phyloP scores from a whole-genome alignment of 2,797 vertebrate genomes.

The Rhynchotus rufescens region DNA sequence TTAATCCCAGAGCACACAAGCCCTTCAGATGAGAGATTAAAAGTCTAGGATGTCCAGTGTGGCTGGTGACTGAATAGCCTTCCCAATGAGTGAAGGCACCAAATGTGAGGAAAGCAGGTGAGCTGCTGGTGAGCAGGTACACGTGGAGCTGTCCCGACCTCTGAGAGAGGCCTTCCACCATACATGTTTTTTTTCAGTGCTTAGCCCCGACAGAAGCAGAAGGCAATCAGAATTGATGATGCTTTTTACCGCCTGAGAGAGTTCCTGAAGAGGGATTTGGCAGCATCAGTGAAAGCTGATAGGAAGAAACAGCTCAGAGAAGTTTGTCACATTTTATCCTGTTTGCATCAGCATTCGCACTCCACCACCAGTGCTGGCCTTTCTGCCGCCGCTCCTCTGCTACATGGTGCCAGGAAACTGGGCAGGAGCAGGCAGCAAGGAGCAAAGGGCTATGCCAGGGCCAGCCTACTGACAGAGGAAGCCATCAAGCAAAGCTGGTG shows the following conservation, averaged over 20 bases:
- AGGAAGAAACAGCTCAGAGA: slow-evolving; percentile 1
- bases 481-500: rapidly evolving
- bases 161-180: background rate
- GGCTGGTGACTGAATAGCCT: background rate
- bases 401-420: background rate
- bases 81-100: background rate
- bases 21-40: background rate
- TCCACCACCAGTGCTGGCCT: background rate
- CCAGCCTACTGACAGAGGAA: background rate
- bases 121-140: background rate
- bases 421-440: background rate
- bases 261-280: slow-evolving; percentile 41
- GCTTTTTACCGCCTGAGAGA: slow-evolving; percentile 34
- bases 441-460: background rate
- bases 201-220: slow-evolving; percentile 16
- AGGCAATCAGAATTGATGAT: slow-evolving; percentile 42
- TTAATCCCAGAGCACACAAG: background rate
- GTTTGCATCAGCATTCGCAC: background rate
- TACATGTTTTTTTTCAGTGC: background rate
- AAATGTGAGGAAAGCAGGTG: rapidly evolving
- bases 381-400: background rate
- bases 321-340: slow-evolving; percentile 24
- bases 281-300: slow-evolving; percentile 30
- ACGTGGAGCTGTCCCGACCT: background rate
- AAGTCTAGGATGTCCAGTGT: background rate